Base-by-base conservation (phyloP, 2,113 vertebrate genomes). In the Nothocercus julius region DNA sequence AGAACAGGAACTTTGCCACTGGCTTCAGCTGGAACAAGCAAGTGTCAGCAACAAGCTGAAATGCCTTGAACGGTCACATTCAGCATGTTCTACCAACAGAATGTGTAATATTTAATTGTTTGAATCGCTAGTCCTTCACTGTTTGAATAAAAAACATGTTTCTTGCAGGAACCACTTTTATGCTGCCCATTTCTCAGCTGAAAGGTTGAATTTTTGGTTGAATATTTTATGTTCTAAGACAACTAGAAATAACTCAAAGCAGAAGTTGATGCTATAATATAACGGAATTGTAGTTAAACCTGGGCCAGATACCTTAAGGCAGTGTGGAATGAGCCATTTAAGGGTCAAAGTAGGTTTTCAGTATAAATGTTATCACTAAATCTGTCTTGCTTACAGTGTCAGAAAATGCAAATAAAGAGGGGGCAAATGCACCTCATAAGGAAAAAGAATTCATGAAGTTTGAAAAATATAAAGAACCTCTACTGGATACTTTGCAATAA, bases 51-150 rank as follows among this genome's bases (percentile, higher is more conserved):
- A 91, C 66, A 34, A 95, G 51, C 51, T 34, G 53, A 62, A 82
- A 84, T 4, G 38, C 59, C 44, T 82, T 17, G 1, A 66, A 90
- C 87, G 95, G 97, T 95, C 96, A 90, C 82, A 91, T 58, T 82
- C 81, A 85, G 95, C 88, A 90, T 30, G 87, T 72, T 75, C 90
- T 76, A 53, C 34, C 3, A 89, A n/a, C 51, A 93, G 68, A 91
- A 97, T 95, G 92, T 54, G 5, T 90, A 95, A 82, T 96, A 93
- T 94, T 96, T 85, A 91, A 97, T 95, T 88, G 82, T 82, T 95
- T 85, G n/a, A 94, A 97, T 22, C 21, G 10, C 11, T 84, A 74
- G 44, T 87, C 82, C 90, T 95, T 47, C 11, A 54, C 75, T 68
- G 83, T 45, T 32, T 56, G 80, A 92, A 83, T 36, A 90, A 45